Evolutionary conservation across 1,140 invertebrate genomes (phyloP).

Genomic region (Elysia chlorotica): DNA sequence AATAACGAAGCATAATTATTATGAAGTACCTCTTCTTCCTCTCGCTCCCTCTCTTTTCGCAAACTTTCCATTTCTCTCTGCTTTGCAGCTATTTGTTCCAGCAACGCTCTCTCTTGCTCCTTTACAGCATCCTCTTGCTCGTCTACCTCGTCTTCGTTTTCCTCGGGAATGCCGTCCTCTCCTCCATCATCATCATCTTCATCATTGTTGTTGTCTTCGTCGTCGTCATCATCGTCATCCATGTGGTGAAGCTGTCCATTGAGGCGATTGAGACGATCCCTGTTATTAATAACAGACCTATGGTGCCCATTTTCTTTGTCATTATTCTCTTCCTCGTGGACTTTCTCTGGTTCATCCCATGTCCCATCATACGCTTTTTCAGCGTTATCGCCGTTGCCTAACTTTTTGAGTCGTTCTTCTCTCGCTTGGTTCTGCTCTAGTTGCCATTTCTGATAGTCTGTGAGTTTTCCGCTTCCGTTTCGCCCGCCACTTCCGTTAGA

Average conservation of each 20-base stretch:
- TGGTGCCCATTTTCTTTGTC: too few relatives aligned
- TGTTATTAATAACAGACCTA: too few relatives aligned
- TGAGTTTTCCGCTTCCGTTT: slow-evolving; percentile 29
- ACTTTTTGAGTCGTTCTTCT: slow-evolving; percentile 33
- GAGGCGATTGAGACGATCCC: too few relatives aligned
- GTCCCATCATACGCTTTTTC: slow-evolving; percentile 16
- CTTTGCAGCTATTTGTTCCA: slow-evolving; percentile 42
- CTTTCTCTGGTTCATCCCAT: slow-evolving; percentile 14
- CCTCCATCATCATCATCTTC: slow-evolving; percentile 21
- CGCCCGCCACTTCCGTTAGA: too few relatives aligned
- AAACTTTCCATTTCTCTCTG: slow-evolving; percentile 49
- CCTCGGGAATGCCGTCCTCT: too few relatives aligned
- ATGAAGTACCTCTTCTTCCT: slow-evolving; percentile 43
- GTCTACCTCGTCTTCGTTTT: too few relatives aligned
- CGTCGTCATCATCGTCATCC: slow-evolving; percentile 21
- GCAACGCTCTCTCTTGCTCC: slow-evolving; percentile 35
- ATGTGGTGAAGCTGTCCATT: too few relatives aligned
- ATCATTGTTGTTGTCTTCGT: slow-evolving; percentile 17
- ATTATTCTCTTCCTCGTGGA: slow-evolving; percentile 18
- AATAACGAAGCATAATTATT: too few relatives aligned
- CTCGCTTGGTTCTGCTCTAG: slow-evolving; percentile 44
- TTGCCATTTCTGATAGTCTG: slow-evolving; percentile 54
- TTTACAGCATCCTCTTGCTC: too few relatives aligned
- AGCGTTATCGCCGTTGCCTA: slow-evolving; percentile 1
- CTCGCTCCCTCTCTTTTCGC: slow-evolving; percentile 29